Base-by-base conservation (phyloP, 2,797 vertebrate species). In the Gobio occitaniae region DNA sequence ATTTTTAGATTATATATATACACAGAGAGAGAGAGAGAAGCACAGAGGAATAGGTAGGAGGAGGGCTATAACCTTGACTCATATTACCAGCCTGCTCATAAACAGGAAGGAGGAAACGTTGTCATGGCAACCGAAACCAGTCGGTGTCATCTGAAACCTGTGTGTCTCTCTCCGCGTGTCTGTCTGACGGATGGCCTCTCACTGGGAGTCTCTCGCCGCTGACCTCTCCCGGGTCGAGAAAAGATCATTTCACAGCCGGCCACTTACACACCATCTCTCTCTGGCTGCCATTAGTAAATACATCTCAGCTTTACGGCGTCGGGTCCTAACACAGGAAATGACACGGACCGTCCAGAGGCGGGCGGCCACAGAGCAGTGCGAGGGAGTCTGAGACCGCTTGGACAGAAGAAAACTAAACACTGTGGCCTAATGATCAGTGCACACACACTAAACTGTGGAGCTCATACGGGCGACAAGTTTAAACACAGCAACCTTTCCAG, bases 51-150 rank as follows among this genome's bases (percentile, higher is more conserved):
- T 36, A 86, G 6, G 83, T 75, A 86, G 84, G 0, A 85, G 66
- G 92, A 91, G 91, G 91, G 92, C 93, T 91, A 93, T 94, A 95
- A 95, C 95, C 95, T 95, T 94, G 92, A 96, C 95, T 97, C 94
- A 94, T 92, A 92, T 96, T 95, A 95, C 95, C 91, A 92, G 91
- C 92, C 91, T 90, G 93, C 94, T 94, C 90, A 84, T 92, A 95
- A 95, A 93, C 94, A 95, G 95, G 94, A 94, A 95, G 94, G 93
- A 96, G 95, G 96, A 97, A 97, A 93, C 90, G 94, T 95, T 94
- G 85, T 95, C 94, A 96, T 96, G 95, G 95, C 94, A 96, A 97
- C 96, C 90, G 91, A 95, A 96, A 95, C 94, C 95, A 95, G 94
- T 93, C 92, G 93, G 95, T 95, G 95, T 95, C 95, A 96, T 94